Evolutionary conservation across 92 coral and sea anemone genomes (phyloP), one percentile per base, ranked within the genome.

Genomic region (Zoanthus solanderi): DNA sequence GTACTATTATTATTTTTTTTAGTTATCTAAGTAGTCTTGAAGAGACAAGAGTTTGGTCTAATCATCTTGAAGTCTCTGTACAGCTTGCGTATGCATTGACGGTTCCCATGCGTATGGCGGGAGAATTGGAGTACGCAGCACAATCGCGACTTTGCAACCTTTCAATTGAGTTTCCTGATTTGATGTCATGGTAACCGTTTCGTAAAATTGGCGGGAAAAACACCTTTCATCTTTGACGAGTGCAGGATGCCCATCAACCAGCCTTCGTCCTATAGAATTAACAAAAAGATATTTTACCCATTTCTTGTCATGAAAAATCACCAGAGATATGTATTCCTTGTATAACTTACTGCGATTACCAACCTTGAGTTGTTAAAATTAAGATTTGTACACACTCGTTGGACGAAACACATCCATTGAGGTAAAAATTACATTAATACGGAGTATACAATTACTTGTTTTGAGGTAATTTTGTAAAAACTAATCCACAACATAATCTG

Each of bases 181-280:
- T 17, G 68, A 60, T 74, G 87, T 84, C 82, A 91, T 30, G 93
- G 84, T 50, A 92, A 86, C 82, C 72, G 90, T 85, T 93, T 92
- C 42, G 99, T 97, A 84, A 97, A 97, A 87, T 97, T 97, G 72
- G 94, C 98, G 75, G 99, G 99, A 78, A 97, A 97, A 30, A 97
- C 98, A 13, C 99, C 99, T 87, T 89, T 92, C 28, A 91, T 84
- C 69, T 95, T 93, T 2, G 98, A 78, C 13, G 90, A 90, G 52
- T 91, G 97, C 74, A 91, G 37, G 72, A 97, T 83, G 47, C 99
- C 99, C 88, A 95, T n/a, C 34, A 97, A 82, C 99, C 99, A 97
- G 5, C 99, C 99, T 52, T 97, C 99, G 79, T 97, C 99, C 99
- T 97, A 82, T 9, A 69, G 5, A 72, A 79, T 80, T 45, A 50